These are phyloP conservation scores for Zaprionus ghesquierei DNA, from an alignment of 1,140 invertebrate species.

Conservation along the genomic window DNA sequence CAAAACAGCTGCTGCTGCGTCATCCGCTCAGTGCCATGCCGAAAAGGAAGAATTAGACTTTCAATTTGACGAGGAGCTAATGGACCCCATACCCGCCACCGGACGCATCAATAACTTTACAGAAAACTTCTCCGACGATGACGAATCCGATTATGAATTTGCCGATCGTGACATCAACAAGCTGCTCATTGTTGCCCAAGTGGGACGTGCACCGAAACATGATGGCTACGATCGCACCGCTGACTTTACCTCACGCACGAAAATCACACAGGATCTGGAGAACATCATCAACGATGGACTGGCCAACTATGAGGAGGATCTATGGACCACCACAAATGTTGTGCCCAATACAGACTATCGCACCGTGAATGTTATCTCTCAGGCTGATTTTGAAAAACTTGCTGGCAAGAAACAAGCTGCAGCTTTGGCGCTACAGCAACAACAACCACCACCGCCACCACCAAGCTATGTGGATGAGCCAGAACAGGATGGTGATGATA, in stretches of 20 bases:
- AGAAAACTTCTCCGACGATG: slow-evolving; percentile 87
- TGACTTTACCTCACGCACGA: slow-evolving; percentile 91
- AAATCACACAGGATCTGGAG: slow-evolving; percentile 96
- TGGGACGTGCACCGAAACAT: slow-evolving; percentile 88
- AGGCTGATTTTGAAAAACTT: slow-evolving; percentile 93
- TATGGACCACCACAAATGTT: slow-evolving; percentile 86
- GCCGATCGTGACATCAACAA: slow-evolving; percentile 97
- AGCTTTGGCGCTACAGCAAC: slow-evolving; percentile 75
- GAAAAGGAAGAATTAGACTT: slow-evolving; percentile 96
- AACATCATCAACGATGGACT: slow-evolving; percentile 98
- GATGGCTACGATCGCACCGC: slow-evolving; percentile 95
- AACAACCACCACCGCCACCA: slow-evolving; percentile 91
- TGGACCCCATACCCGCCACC: slow-evolving; percentile 86
- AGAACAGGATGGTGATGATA: slow-evolving; percentile 52
- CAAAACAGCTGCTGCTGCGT: slow-evolving; percentile 78
- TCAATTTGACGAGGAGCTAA: slow-evolving; percentile 98
- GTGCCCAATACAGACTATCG: slow-evolving; percentile 87
- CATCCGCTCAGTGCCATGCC: slow-evolving; percentile 81
- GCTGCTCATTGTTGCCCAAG: slow-evolving; percentile 97
- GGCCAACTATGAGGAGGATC: slow-evolving; percentile 96
- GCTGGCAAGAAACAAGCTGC: slow-evolving; percentile 85
- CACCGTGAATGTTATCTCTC: slow-evolving; percentile 94
- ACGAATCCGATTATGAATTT: slow-evolving; percentile 93
- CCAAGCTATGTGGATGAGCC: slow-evolving; percentile 65
- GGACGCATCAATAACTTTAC: slow-evolving; percentile 92